Evolutionary conservation across 2,888 invertebrate species (phyloP).

Genomic region (Caenorhabditis afra): DNA sequence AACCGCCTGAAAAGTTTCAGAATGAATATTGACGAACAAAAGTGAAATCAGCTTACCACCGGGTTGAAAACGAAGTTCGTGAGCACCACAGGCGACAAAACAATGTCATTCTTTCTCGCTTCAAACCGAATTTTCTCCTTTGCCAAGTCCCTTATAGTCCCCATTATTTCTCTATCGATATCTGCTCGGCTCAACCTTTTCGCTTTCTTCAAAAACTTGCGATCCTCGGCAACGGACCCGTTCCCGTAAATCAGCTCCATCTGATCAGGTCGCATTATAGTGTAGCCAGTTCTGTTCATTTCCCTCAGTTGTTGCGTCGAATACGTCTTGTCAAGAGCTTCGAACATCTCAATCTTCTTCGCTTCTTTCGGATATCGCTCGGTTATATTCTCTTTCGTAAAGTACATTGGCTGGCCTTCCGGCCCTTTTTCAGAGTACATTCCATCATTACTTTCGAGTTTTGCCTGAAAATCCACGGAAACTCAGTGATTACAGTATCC

Average conservation of each 20-base stretch:
- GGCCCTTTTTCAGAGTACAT: slow-evolving; percentile 16
- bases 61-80: slow-evolving; percentile 13
- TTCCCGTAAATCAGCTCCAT: slow-evolving; percentile 71
- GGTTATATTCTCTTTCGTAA: slow-evolving; percentile 73
- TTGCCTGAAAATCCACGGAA: neutral
- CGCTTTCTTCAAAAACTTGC: slow-evolving; percentile 38
- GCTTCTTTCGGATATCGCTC: slow-evolving; percentile 57
- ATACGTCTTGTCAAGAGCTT: slow-evolving; percentile 67
- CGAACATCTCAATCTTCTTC: slow-evolving; percentile 71
- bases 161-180: slow-evolving; percentile 40
- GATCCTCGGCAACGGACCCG: slow-evolving; percentile 65
- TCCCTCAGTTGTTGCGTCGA: slow-evolving; percentile 67
- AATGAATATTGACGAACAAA: too few species aligned
- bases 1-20: slow-evolving; percentile 44
- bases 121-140: slow-evolving; percentile 48
- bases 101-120: slow-evolving; percentile 55
- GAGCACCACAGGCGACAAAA: slow-evolving; percentile 55
- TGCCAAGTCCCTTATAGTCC: slow-evolving; percentile 57
- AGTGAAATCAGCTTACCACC: slow-evolving; percentile 26
- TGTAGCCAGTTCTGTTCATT: slow-evolving; percentile 73
- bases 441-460: too few species aligned
- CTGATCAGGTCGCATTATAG: slow-evolving; percentile 69
- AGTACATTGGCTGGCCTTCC: slow-evolving; percentile 67
- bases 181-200: slow-evolving; percentile 36
- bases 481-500: too few species aligned